Evolutionary conservation across 2,888 invertebrate species (phyloP).

Genomic region (Aelia acuminata): DNA sequence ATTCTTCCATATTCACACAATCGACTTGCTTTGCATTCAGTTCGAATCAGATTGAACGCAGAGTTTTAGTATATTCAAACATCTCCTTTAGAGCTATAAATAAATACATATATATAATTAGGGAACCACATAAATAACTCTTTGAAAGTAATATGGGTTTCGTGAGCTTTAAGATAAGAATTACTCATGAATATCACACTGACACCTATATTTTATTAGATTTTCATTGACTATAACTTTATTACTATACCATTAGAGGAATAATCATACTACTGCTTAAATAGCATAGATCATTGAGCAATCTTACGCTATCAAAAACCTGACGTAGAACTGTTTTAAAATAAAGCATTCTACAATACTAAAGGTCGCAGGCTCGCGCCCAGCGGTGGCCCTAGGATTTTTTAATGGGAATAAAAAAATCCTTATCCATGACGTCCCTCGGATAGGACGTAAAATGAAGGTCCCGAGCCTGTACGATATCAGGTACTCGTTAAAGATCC

Average conservation of each 20-base stretch:
- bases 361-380: too few species aligned
- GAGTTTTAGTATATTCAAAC: neutral
- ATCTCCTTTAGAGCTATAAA: neutral
- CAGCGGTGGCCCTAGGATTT: too few species aligned
- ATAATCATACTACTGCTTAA: neutral
- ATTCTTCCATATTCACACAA: slow-evolving; percentile 22
- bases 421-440: too few species aligned
- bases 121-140: neutral
- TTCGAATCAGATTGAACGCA: neutral
- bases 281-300: too few species aligned
- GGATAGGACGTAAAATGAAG: too few species aligned
- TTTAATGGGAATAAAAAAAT: too few species aligned
- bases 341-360: too few species aligned
- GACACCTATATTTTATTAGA: neutral
- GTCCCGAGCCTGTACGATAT: too few species aligned
- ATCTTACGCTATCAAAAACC: too few species aligned
- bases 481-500: too few species aligned
- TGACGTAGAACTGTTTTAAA: too few species aligned
- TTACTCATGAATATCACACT: neutral
- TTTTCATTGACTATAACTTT: neutral
- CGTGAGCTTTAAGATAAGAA: neutral
- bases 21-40: neutral
- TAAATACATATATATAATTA: neutral
- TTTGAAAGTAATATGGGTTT: neutral
- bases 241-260: neutral